These are phyloP conservation scores for Eupeodes luniger DNA, from an alignment of 2,888 invertebrate species.

Conservation along the genomic window DNA sequence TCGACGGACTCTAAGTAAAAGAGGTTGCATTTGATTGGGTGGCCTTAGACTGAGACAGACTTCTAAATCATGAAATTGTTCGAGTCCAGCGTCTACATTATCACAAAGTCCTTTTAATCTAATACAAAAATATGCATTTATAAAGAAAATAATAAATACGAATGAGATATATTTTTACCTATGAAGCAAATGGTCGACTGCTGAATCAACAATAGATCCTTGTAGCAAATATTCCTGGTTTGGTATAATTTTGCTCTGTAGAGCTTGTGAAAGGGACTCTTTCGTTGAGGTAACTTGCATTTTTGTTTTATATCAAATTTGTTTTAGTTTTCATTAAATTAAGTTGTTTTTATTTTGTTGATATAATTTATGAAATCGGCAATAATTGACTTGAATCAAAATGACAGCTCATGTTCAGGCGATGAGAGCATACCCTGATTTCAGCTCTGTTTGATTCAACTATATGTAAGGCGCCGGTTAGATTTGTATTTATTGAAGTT, in stretches of 20 bases:
- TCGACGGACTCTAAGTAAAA: conserved; percentile 92
- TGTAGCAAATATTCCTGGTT: conserved; percentile 97
- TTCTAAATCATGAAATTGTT: conserved; percentile 97
- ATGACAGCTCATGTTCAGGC: too few relatives aligned
- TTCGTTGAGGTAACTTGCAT: conserved; percentile 80
- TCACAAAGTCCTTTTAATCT: conserved; percentile 95
- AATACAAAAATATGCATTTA: neutral
- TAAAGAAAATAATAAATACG: neutral
- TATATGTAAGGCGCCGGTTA: too few relatives aligned
- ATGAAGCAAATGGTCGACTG: conserved; percentile 95
- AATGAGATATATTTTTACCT: conserved; percentile 82
- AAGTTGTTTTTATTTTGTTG: neutral
- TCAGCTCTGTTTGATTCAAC: too few relatives aligned
- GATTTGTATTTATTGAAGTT: too few relatives aligned
- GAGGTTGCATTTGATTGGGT: conserved; percentile 87
- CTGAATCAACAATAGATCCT: conserved; percentile 96
- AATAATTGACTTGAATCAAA: too few relatives aligned
- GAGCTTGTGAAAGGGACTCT: conserved; percentile 89
- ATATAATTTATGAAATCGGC: too few relatives aligned
- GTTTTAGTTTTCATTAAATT: neutral
- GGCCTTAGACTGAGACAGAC: conserved; percentile 93
- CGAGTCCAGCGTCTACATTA: conserved; percentile 95
- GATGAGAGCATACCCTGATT: too few relatives aligned
- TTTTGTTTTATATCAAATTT: neutral
- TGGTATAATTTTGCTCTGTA: conserved; percentile 94